These are phyloP conservation scores for Phortica okadai DNA, from an alignment of 2,888 invertebrate genomes.

Conservation along the genomic window DNA sequence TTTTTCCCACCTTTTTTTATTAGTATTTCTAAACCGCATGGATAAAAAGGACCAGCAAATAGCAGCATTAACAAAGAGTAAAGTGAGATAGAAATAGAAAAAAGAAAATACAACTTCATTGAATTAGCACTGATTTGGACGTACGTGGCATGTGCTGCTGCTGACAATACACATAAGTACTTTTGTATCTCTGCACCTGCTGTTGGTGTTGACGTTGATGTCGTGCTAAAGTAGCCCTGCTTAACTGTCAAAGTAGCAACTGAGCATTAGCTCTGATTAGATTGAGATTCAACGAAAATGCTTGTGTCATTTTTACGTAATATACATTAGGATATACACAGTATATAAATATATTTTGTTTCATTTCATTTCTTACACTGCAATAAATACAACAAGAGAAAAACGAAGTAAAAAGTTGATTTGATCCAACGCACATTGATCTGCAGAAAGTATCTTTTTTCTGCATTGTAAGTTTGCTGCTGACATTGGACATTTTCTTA, in stretches of 20 bases:
- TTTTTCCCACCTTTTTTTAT: conserved; percentile 4
- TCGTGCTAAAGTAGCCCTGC: not conserved
- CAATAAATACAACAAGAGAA: too few species aligned
- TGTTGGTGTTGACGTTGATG: not conserved
- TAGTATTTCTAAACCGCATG: not conserved
- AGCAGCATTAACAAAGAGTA: conserved; percentile 14
- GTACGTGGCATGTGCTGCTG: conserved; percentile 54
- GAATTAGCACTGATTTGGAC: conserved; percentile 56
- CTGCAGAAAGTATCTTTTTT: too few species aligned
- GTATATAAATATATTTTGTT: too few species aligned
- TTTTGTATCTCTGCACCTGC: not conserved
- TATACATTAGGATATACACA: not conserved
- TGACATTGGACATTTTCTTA: too few species aligned
- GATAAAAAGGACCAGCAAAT: not conserved
- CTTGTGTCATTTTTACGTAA: conserved; percentile 11
- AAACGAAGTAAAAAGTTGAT: too few species aligned
- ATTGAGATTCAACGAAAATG: conserved; percentile 25
- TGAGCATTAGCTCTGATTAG: conserved; percentile 21
- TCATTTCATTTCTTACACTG: not conserved
- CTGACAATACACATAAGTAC: not conserved
- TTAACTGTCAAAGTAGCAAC: not conserved
- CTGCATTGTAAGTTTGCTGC: too few species aligned
- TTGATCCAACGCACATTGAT: too few species aligned
- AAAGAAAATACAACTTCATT: conserved; percentile 39
- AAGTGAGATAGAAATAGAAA: not conserved